Evolutionary conservation across 2,888 invertebrate genomes (phyloP).

Genomic region (Gortyna flavago): DNA sequence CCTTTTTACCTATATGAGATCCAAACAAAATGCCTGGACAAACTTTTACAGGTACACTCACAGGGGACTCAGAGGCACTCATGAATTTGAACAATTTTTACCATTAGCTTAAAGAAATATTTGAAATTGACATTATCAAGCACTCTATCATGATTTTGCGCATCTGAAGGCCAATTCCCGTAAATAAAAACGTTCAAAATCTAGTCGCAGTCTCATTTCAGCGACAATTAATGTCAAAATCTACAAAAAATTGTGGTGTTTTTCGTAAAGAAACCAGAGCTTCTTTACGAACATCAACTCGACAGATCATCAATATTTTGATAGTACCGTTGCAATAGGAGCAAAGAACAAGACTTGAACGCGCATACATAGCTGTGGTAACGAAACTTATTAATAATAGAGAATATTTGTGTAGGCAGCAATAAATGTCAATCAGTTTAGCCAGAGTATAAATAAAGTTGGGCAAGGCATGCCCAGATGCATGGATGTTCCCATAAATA

Average conservation of each 20-base stretch:
- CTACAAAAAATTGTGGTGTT: too few species aligned
- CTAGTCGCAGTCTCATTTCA: too few species aligned
- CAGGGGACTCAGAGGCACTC: background rate
- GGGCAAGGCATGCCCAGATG: conserved; percentile 39
- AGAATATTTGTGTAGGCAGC: conserved; percentile 50
- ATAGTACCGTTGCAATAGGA: conserved; percentile 4
- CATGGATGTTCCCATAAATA: conserved; percentile 41
- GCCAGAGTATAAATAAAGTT: conserved; percentile 63
- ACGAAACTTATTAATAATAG: conserved; percentile 55
- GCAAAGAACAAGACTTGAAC: conserved; percentile 29
- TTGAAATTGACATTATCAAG: background rate
- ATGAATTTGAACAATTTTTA: background rate
- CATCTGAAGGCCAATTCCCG: too few species aligned
- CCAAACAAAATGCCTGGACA: background rate
- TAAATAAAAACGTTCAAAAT: too few species aligned
- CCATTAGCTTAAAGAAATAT: background rate
- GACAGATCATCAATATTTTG: background rate
- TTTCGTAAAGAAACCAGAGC: too few species aligned
- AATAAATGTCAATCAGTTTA: conserved; percentile 68
- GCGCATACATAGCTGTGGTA: conserved; percentile 27
- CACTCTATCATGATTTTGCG: background rate
- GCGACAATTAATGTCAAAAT: too few species aligned
- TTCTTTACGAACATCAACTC: background rate
- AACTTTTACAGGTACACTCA: background rate
- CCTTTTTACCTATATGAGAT: background rate